Percentiles rank a stretch among this genome's conserved stretches.
Conservation (phyloP, 2,113 vertebrate species). For the Aramus guarauna region DNA sequence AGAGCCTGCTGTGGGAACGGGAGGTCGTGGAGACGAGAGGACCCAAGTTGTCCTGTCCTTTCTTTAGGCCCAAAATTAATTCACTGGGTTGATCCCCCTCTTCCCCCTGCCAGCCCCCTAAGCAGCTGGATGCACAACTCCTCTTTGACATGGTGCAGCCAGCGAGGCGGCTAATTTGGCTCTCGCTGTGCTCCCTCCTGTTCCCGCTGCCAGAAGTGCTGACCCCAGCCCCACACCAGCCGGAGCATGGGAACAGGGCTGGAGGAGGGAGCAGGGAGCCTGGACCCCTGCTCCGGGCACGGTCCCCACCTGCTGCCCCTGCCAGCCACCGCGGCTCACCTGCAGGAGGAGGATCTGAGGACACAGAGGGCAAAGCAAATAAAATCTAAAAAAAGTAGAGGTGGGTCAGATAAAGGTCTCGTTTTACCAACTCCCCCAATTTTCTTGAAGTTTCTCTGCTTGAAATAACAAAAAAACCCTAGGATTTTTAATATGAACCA, state of each 20-base stretch:
- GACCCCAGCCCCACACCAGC: not conserved
- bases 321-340: fast-evolving
- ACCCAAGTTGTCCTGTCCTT: not conserved
- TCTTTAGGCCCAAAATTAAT: not conserved
- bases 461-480: not conserved
- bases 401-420: not conserved
- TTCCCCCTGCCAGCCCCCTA: not conserved
- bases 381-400: not conserved
- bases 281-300: fast-evolving
- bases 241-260: not conserved
- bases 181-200: not conserved
- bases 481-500: not conserved
- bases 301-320: fast-evolving
- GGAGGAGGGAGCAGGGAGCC: not conserved
- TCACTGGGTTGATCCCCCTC: not conserved
- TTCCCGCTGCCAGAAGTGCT: not conserved
- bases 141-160: constrained; percentile 28
- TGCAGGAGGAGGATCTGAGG: not conserved
- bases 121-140: not conserved
- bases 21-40: fast-evolving
- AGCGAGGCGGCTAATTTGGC: not conserved
- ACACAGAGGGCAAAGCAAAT: not conserved
- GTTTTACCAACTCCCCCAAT: not conserved
- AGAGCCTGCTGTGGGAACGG: not conserved
- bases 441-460: not conserved